Base-by-base conservation (phyloP, 2,797 vertebrate genomes). In the Chloroceryle inda region DNA sequence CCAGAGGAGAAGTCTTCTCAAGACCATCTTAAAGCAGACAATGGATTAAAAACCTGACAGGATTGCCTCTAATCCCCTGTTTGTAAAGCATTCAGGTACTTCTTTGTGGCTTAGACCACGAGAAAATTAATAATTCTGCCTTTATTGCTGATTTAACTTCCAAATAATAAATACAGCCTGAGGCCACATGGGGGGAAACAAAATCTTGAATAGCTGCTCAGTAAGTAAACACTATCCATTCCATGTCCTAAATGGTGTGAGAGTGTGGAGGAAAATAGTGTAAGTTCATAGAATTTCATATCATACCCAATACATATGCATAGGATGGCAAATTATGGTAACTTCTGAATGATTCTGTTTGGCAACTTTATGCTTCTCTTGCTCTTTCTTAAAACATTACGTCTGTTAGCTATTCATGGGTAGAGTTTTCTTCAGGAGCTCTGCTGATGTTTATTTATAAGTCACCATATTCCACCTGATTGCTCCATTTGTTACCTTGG, bases 401-500 rank as follows among this genome's bases (percentile, higher is more conserved):
- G 6, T 81, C 29, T 80, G n/a, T 58, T 91, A 92, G 53, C 33
- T 89, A 80, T 95, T 91, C 71, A 83, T 68, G 45, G 45, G 23
- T 18, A 91, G 31, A 5, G 21, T 62, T 93, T 89, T 77, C 78
- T 76, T 89, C 66, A 55, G 58, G 45, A 94, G 9, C 37, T 64
- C 61, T 85, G 50, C 33, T 81, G 45, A 44, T 94, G n/a, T 81
- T 94, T 96, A 78, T 94, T 81, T 91, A 78, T 89, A 93, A 92
- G 47, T 74, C 26, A 52, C 13, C n/a, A 29, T 67, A 62, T 82
- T 77, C 42, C 78, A 29, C 20, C 45, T 10, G 61, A 62, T 85
- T 78, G 24, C 27, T 61, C 18, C 20, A 66, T 91, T 91, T 85
- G 5, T 94, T 94, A 85, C n/a, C 19, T 56, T 75, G 17, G 3